phyloP scores from a whole-genome alignment of 2,797 vertebrate species.

The Clarias laeviceps region DNA sequence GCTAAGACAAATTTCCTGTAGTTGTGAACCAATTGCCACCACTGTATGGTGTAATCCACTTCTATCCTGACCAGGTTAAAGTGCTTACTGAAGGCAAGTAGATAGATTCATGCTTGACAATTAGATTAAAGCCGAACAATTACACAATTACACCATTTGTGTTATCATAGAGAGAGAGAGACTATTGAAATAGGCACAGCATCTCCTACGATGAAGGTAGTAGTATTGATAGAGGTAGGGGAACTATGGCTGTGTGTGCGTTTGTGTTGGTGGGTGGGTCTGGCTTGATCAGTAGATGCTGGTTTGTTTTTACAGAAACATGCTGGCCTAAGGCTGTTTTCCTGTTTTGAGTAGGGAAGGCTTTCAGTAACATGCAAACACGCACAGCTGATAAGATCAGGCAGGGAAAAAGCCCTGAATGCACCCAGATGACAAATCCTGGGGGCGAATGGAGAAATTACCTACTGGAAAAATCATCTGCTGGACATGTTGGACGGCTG shows the following conservation, averaged over 20 bases:
- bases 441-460: not conserved
- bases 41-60: not conserved
- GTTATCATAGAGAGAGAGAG: not conserved
- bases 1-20: not conserved
- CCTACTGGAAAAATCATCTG: not conserved
- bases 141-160: not conserved
- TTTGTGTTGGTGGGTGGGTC: not conserved
- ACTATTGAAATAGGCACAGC: not conserved
- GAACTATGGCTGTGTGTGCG: not conserved
- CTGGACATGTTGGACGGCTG: not conserved
- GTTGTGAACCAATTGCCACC: not conserved
- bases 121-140: not conserved
- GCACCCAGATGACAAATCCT: slow-evolving; percentile 19
- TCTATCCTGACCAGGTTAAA: not conserved
- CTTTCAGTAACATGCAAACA: slow-evolving; percentile 41
- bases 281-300: not conserved
- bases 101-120: not conserved
- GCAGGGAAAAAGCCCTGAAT: slow-evolving; percentile 25
- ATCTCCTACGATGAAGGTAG: not conserved
- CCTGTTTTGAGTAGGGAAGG: slow-evolving; percentile 15
- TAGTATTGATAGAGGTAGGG: not conserved
- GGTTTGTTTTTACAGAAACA: slow-evolving; percentile 30
- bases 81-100: not conserved
- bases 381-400: slow-evolving; percentile 40
- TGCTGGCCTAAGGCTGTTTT: slow-evolving; percentile 36